Base-by-base conservation (phyloP, 2,113 vertebrate genomes). In the Siniperca chuatsi region DNA sequence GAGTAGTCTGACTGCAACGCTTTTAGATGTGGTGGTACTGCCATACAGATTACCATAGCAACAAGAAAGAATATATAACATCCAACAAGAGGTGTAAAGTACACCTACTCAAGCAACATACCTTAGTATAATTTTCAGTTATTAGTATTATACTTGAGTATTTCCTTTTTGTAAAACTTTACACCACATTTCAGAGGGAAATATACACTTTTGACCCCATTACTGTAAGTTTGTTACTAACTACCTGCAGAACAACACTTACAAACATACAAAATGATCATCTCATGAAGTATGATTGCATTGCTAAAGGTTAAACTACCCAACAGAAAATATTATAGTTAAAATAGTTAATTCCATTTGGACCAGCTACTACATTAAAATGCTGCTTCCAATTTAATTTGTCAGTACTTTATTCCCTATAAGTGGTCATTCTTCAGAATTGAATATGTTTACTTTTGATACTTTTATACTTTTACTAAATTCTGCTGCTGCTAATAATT, bases 31-130 rank as follows among this genome's bases (percentile, higher is more conserved):
- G 50, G 1, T 62, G 35, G 8, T 18, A 23, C 50, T 72, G 57
- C 48, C 57, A 18, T 21, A 35, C n/a, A 35, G 55, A 82, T 83
- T 50, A 48, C 73, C 33, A 87, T 73, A 57, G 87, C 82, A 85
- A 85, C 89, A 75, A 67, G 69, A 25, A 73, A 64, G 21, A 82
- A 76, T 46, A 67, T 57, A 25, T 80, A 55, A 73, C 4, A 69
- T 67, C 33, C 29, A 69, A 37, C 20, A 79, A 60, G 25, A 79
- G 13, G 69, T 76, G 52, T 50, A 60, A 75, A 60, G 8, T 52
- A 50, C 55, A 16, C 7, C 7, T 35, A 58, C 48, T 35, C 37
- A 23, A 54, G 16, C 23, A 37, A 48, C 29, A 15, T 23, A n/a
- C 18, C 18, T 9, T 4, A 10, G 1, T 44, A 29, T 20, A 71